A percentile compares a stretch with the other conserved stretches of the same genome.
These are phyloP conservation scores for Mylabris sibirica DNA, from an alignment of 2,888 invertebrate species.

Conservation along the genomic window DNA sequence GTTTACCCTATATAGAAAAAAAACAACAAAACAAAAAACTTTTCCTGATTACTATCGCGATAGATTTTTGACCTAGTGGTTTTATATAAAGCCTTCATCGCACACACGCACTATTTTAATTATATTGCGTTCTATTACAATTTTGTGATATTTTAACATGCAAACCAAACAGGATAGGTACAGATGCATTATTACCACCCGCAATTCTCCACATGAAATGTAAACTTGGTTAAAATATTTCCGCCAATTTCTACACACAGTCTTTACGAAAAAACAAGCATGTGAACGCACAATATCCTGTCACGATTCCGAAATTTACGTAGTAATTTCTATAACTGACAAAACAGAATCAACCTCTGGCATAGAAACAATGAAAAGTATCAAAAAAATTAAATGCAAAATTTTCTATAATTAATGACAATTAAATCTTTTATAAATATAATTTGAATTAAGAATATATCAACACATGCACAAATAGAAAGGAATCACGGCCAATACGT, in stretches of 20 bases:
- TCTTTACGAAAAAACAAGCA: constrained; percentile 11
- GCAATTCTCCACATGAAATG: constrained; percentile 15
- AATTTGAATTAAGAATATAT: background rate
- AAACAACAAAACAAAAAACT: background rate
- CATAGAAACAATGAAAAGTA: background rate
- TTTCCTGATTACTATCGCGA: constrained; percentile 44
- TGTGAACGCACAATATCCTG: constrained; percentile 19
- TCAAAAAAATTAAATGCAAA: too few relatives aligned
- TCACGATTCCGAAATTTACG: constrained; percentile 4
- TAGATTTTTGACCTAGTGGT: constrained; percentile 48
- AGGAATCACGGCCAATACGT: background rate
- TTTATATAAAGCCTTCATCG: constrained; percentile 46
- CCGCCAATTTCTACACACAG: constrained; percentile 15
- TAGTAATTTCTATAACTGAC: background rate
- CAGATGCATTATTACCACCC: constrained; percentile 11
- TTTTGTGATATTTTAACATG: constrained; percentile 32
- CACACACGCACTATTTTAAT: constrained; percentile 50
- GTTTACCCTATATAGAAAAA: background rate
- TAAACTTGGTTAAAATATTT: constrained; percentile 13
- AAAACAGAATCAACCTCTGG: background rate
- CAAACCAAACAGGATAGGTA: constrained; percentile 9
- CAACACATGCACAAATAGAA: background rate
- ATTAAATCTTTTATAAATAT: background rate
- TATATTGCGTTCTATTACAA: constrained; percentile 35
- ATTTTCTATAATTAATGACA: too few relatives aligned